Conservation (phyloP, 2,888 invertebrate genomes). For the Mystacides longicornis region DNA sequence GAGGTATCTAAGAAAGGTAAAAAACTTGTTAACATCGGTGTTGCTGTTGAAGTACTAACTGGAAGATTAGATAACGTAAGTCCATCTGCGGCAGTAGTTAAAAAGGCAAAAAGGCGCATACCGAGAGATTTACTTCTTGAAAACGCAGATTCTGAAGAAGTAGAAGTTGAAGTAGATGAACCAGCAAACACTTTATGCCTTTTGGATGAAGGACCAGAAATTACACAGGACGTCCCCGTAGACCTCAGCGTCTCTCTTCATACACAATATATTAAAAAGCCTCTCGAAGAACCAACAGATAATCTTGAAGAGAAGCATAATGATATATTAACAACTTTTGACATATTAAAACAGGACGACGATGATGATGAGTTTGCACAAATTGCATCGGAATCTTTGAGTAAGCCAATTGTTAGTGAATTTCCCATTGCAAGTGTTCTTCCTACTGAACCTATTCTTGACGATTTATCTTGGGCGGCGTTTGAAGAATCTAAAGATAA, state of each 20-base stretch:
- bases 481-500: constrained; percentile 48
- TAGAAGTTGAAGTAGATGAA: constrained; percentile 29
- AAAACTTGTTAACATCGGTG: constrained; percentile 73
- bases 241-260: constrained; percentile 62
- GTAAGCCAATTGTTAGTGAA: constrained; percentile 47
- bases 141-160: constrained; percentile 48
- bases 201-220: constrained; percentile 65
- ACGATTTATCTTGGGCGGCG: constrained; percentile 55
- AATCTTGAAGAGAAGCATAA: constrained; percentile 29
- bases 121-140: constrained; percentile 64
- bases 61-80: constrained; percentile 73
- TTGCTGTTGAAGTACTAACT: constrained; percentile 81
- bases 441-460: constrained; percentile 39
- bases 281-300: constrained; percentile 32
- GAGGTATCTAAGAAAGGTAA: constrained; percentile 66
- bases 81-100: constrained; percentile 44
- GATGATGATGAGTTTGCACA: constrained; percentile 72
- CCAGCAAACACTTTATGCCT: constrained; percentile 50
- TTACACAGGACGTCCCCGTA: constrained; percentile 60
- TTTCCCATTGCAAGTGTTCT: constrained; percentile 33
- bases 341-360: constrained; percentile 42
- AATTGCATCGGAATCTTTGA: constrained; percentile 69
- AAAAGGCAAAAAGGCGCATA: constrained; percentile 51
- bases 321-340: constrained; percentile 46
- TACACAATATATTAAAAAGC: constrained; percentile 46